A percentile compares a stretch with the other conserved stretches of the same genome.
phyloP scores from a whole-genome alignment of 2,797 vertebrate species.

The Trachops cirrhosus region DNA sequence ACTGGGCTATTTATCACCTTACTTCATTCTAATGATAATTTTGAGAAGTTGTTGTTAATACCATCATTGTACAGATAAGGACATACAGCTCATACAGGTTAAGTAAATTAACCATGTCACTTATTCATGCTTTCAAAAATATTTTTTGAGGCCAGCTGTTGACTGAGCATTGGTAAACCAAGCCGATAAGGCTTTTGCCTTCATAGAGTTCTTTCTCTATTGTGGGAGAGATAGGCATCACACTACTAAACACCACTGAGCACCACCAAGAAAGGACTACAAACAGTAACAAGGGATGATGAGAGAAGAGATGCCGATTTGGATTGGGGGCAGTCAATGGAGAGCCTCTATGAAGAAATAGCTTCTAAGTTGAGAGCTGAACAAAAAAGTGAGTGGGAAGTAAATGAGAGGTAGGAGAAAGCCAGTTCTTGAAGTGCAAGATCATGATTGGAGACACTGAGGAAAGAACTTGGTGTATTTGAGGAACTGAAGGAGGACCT shows the following conservation, averaged over 20 bases:
- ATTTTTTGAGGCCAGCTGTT: not conserved
- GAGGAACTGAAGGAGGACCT: not conserved
- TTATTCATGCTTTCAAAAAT: not conserved
- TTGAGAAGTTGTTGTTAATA: not conserved
- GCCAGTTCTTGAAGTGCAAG: not conserved
- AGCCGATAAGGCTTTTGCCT: not conserved
- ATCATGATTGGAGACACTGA: not conserved
- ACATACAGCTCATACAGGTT: not conserved
- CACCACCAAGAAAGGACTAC: not conserved
- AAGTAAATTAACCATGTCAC: not conserved
- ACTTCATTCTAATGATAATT: not conserved
- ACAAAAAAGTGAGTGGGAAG: not conserved
- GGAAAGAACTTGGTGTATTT: not conserved
- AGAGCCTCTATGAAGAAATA: not conserved
- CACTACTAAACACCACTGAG: not conserved
- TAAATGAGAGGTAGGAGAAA: not conserved
- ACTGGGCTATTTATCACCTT: not conserved
- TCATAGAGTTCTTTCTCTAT: not conserved
- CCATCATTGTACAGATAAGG: not conserved
- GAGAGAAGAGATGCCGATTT: not conserved
- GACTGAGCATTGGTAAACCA: not conserved
- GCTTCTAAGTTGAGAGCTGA: not conserved
- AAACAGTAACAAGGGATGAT: not conserved
- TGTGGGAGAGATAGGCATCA: not conserved
- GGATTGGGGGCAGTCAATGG: not conserved